Conservation (phyloP, 2,888 invertebrate species). For the Dryobotodes eremita region DNA sequence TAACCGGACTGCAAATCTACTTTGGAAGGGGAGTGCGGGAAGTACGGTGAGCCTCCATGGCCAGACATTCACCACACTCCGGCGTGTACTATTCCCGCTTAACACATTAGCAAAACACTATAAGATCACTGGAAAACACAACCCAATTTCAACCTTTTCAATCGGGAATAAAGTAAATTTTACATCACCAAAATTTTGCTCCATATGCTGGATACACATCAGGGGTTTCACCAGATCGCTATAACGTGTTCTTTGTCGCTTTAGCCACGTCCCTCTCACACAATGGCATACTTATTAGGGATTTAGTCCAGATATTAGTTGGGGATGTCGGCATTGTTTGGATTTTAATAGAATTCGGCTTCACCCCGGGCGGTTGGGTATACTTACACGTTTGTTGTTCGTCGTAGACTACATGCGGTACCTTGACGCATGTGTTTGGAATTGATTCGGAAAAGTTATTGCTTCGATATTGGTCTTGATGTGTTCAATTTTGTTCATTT, state of each 20-base stretch:
- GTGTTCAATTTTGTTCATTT: slow-evolving; percentile 63
- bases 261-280: slow-evolving; percentile 89
- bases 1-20: slow-evolving; percentile 90
- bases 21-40: slow-evolving; percentile 89
- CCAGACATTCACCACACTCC: slow-evolving; percentile 90
- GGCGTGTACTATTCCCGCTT: slow-evolving; percentile 84
- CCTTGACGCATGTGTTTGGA: slow-evolving; percentile 77
- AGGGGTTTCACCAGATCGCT: slow-evolving; percentile 82
- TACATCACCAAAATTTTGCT: slow-evolving; percentile 34
- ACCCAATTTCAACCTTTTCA: slow-evolving; percentile 59
- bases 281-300: slow-evolving; percentile 91
- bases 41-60: slow-evolving; percentile 90
- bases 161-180: slow-evolving; percentile 49
- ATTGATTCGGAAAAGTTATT: slow-evolving; percentile 74
- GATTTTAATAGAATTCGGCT: slow-evolving; percentile 89
- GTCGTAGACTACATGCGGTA: slow-evolving; percentile 74
- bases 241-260: slow-evolving; percentile 90
- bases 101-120: slow-evolving; percentile 66
- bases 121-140: slow-evolving; percentile 65
- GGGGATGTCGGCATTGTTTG: slow-evolving; percentile 90
- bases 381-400: slow-evolving; percentile 73
- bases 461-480: slow-evolving; percentile 67
- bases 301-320: slow-evolving; percentile 91
- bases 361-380: slow-evolving; percentile 87
- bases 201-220: slow-evolving; percentile 47